A percentile compares a stretch with the other conserved stretches of the same genome.
phyloP scores from a whole-genome alignment of 2,888 invertebrate species.

The Leptogaster cylindrica region DNA sequence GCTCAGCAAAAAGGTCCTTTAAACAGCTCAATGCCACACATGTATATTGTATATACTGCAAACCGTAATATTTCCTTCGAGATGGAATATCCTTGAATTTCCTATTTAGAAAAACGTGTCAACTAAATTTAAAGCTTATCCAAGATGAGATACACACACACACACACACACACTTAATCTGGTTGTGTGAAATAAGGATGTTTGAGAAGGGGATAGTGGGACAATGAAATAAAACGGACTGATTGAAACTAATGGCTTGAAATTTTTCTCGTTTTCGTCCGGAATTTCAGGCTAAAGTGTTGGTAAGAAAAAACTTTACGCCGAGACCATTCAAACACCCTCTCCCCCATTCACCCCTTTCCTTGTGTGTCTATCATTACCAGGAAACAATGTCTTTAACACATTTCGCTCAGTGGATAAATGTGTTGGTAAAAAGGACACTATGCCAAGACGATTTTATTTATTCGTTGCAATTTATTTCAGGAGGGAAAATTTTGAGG shows the following conservation, averaged over 20 bases:
- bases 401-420: slow-evolving; percentile 30
- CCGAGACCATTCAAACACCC: too few relatives aligned
- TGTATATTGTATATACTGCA: too few relatives aligned
- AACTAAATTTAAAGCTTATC: slow-evolving; percentile 32
- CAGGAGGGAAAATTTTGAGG: slow-evolving; percentile 38
- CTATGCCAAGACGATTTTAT: slow-evolving; percentile 39
- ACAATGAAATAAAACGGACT: slow-evolving; percentile 31
- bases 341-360: slow-evolving; percentile 28
- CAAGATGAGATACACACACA: too few relatives aligned
- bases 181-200: slow-evolving; percentile 8
- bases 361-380: slow-evolving; percentile 36
- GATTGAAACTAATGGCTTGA: slow-evolving; percentile 40
- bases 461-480: slow-evolving; percentile 37
- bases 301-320: slow-evolving; percentile 36
- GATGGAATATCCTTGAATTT: too few relatives aligned
- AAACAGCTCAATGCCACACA: too few relatives aligned
- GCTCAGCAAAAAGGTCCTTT: too few relatives aligned
- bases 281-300: slow-evolving; percentile 21
- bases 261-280: slow-evolving; percentile 39
- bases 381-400: slow-evolving; percentile 37
- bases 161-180: slow-evolving; percentile 9
- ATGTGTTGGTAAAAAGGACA: slow-evolving; percentile 39
- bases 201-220: not conserved
- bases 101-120: slow-evolving; percentile 1
- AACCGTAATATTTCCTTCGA: too few relatives aligned